phyloP scores from a whole-genome alignment of 1,140 invertebrate species.

The Heliconius melpomene region DNA sequence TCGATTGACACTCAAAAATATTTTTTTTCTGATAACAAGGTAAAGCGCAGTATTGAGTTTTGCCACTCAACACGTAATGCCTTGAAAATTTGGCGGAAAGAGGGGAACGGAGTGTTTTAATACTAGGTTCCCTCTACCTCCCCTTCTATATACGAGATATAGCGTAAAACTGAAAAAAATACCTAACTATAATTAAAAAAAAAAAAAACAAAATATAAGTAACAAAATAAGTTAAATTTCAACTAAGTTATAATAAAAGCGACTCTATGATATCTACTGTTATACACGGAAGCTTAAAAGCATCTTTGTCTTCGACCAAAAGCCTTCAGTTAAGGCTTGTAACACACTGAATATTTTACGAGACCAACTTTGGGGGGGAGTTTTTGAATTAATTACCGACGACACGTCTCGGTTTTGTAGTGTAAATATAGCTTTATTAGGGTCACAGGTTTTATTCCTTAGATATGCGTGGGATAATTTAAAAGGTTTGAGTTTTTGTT shows the following conservation, averaged over 20 bases:
- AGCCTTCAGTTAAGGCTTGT: constrained; percentile 53
- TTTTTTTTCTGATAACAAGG: neutral
- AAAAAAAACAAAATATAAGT: neutral
- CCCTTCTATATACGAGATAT: neutral
- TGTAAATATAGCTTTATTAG: constrained; percentile 31
- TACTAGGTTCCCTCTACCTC: neutral
- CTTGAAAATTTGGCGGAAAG: neutral
- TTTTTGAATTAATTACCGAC: constrained; percentile 41
- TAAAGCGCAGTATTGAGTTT: neutral
- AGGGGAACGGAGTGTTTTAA: neutral
- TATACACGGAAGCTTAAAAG: constrained; percentile 61
- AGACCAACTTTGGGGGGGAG: constrained; percentile 42
- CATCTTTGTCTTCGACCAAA: constrained; percentile 66
- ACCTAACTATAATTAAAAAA: neutral
- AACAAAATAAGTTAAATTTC: neutral
- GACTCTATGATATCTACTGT: constrained; percentile 34
- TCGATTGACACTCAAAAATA: too few species aligned
- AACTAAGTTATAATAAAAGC: neutral
- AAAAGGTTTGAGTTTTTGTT: neutral
- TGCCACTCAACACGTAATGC: neutral
- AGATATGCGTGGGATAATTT: neutral
- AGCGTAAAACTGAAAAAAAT: too few species aligned
- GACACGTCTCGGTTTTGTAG: constrained; percentile 34
- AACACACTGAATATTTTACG: constrained; percentile 68
- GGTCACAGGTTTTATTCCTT: constrained; percentile 5